Conservation (phyloP, 2,113 vertebrate species). For the Hypanus sabinus region DNA sequence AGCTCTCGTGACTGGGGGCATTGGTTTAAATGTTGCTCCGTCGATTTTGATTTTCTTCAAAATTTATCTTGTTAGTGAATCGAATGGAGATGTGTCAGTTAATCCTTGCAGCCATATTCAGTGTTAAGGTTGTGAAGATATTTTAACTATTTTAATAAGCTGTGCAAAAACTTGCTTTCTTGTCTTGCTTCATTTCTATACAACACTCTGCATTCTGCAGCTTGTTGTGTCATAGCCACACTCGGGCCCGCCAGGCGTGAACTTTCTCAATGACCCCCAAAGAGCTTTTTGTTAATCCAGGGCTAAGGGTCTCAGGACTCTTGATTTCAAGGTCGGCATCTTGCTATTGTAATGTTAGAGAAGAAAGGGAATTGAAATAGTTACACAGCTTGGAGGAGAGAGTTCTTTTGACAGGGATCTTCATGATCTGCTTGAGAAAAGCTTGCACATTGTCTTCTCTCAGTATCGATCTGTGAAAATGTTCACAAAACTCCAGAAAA, state of each 20-base stretch:
- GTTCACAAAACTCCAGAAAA: conserved; percentile 2
- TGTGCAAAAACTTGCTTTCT: neutral
- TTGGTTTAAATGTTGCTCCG: neutral
- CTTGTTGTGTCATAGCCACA: neutral
- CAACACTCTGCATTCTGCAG: neutral
- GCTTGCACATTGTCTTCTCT: neutral
- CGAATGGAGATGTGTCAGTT: neutral
- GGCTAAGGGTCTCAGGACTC: conserved; percentile 14
- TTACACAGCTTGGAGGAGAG: neutral
- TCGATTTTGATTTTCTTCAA: neutral
- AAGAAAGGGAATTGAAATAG: neutral
- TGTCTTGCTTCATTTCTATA: neutral
- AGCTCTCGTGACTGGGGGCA: neutral
- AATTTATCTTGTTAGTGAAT: neutral
- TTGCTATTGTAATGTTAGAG: neutral
- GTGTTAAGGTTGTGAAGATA: neutral
- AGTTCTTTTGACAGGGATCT: neutral
- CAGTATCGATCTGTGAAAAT: neutral
- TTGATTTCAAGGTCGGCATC: conserved; percentile 21
- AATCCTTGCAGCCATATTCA: neutral
- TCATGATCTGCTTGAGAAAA: conserved; percentile 29
- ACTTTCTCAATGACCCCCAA: neutral
- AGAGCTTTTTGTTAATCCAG: neutral
- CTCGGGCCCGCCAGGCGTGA: neutral
- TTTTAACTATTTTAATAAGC: neutral